Conservation (phyloP, 2,797 vertebrate genomes). For the Buphagus erythrorhynchus region DNA sequence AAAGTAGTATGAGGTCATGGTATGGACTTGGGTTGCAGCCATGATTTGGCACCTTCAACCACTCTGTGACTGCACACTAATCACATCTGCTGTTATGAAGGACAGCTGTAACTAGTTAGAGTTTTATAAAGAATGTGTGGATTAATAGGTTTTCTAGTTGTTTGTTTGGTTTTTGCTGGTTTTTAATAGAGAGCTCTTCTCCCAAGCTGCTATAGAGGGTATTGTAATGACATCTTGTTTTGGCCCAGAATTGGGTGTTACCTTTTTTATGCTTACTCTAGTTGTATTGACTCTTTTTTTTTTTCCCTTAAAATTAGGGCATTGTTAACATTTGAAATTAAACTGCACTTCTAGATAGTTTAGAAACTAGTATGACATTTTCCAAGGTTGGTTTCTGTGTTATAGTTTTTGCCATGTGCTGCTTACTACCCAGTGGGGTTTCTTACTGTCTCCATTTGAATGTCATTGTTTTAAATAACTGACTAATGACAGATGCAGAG, state of each 20-base stretch:
- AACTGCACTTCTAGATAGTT: neutral
- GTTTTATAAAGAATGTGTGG: neutral
- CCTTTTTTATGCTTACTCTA: neutral
- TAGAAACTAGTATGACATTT: neutral
- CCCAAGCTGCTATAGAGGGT: neutral
- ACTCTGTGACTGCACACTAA: neutral
- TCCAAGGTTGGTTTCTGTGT: neutral
- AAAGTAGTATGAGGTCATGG: neutral
- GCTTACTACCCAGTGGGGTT: neutral
- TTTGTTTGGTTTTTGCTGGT: accelerated
- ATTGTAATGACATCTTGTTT: neutral
- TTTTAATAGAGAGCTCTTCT: neutral
- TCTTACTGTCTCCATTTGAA: neutral
- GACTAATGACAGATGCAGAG: neutral
- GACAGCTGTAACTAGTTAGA: neutral
- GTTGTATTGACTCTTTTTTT: neutral
- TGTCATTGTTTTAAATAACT: neutral
- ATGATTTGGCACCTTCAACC: neutral
- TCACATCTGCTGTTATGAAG: neutral
- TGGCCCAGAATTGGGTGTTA: neutral
- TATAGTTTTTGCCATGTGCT: neutral
- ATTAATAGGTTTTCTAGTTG: neutral
- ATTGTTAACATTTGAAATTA: neutral
- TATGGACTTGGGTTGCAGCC: neutral
- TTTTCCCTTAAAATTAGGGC: neutral